A percentile compares a stretch with the other conserved stretches of the same genome.
Conservation (phyloP, 2,113 vertebrate genomes). For the Falco punctatus region DNA sequence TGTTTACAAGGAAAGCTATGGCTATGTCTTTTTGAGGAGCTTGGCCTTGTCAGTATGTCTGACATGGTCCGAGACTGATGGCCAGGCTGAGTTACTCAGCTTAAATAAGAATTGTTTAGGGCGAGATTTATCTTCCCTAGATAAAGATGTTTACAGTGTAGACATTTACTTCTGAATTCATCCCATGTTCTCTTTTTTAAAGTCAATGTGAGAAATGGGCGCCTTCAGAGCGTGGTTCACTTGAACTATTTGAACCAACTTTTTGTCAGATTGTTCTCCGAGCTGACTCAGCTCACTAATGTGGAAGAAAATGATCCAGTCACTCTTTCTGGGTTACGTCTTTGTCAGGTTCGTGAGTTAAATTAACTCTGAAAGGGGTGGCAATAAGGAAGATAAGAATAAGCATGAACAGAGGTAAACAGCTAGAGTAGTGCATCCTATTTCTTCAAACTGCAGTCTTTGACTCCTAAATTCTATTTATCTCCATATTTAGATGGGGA, state of each 20-base stretch:
- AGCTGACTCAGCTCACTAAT: neutral
- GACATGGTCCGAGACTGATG: neutral
- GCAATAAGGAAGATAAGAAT: neutral
- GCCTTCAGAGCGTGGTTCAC: neutral
- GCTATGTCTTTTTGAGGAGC: neutral
- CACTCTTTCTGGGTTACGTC: neutral
- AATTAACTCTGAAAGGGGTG: neutral
- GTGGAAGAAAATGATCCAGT: neutral
- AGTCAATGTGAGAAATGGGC: neutral
- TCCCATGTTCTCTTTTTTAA: neutral
- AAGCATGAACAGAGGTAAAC: neutral
- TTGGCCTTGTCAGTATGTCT: neutral
- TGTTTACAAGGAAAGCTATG: neutral
- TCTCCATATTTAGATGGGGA: neutral
- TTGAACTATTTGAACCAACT: neutral
- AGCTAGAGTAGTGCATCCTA: neutral
- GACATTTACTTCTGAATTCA: neutral
- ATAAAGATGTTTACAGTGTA: neutral
- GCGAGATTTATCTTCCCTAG: neutral
- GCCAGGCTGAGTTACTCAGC: neutral
- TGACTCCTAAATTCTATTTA: neutral
- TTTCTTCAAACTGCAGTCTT: neutral
- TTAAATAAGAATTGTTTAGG: neutral
- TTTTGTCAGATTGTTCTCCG: neutral
- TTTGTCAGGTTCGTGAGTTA: neutral